Base-by-base conservation (phyloP, 2,888 invertebrate genomes). In the Barypeithes pellucidus region DNA sequence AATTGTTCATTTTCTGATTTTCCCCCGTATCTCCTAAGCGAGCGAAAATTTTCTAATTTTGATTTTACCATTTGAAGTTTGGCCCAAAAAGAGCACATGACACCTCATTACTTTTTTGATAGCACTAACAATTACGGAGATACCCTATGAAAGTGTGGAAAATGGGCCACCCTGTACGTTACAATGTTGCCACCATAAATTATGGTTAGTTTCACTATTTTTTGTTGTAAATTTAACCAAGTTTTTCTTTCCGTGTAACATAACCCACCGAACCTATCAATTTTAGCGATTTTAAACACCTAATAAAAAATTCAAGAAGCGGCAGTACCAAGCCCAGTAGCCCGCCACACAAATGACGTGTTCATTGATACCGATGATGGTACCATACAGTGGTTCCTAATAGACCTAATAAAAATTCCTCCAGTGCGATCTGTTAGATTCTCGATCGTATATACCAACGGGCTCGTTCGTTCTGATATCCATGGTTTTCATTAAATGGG, bases 351-450 rank as follows among this genome's bases (percentile, higher is more conserved):
- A 54, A 71, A 66, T 71, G 65, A 71, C 65, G 65, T 71, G 71
- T 59, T 65, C 71, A 71, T 71, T 71, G 71, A 71, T 71, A 71
- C 41, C 59, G 39, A 52, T 29, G 29, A 69, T 69, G 62, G 69
- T 62, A 62, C 52, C 43, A 52, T 60, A n/a, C n/a, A 54, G 65
- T 66, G 65, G 65, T 65, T 50, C 59, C 36, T 71, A 71, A 71
- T 71, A 65, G 71, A 39, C 59, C 33, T 60, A 65, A 71, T 71
- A 71, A 71, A 71, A 71, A 71, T 71, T 71, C 71, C 65, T 24
- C n/a, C n/a, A 47, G n/a, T 43, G 33, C 65, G 65, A 59, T 41
- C 57, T 45, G 59, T 43, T 67, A 68, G 57, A 73, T 73, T 73
- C 73, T 62, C 62, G 22, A 20, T 24, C 62, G 66, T 67, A 29